Percentiles rank a stretch among this genome's conserved stretches.
Evolutionary conservation across 2,113 vertebrate genomes (phyloP).

Genomic region (Cettia cetti): DNA sequence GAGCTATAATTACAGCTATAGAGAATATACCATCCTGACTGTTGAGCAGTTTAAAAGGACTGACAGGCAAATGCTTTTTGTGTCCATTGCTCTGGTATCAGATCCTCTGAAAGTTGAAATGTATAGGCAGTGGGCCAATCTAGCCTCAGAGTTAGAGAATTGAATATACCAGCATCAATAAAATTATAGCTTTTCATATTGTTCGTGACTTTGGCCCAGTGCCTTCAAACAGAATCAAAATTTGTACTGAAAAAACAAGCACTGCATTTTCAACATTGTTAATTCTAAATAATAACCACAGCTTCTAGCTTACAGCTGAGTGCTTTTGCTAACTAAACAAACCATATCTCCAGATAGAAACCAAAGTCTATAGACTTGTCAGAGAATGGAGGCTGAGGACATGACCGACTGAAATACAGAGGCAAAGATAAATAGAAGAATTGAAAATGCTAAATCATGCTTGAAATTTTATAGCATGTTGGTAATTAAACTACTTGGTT

Average conservation of each 20-base stretch:
- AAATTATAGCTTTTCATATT: not conserved
- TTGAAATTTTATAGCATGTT: not conserved
- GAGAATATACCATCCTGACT: conserved; percentile 7
- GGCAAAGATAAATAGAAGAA: not conserved
- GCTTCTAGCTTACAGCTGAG: not conserved
- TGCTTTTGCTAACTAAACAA: not conserved
- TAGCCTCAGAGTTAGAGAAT: not conserved
- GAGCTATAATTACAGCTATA: conserved; percentile 43
- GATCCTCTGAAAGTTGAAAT: conserved; percentile 33
- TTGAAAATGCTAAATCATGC: not conserved
- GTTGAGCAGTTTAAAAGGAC: conserved; percentile 30
- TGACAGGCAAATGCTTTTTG: conserved; percentile 31
- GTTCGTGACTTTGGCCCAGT: not conserved
- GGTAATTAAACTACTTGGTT: not conserved
- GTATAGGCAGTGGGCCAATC: not conserved
- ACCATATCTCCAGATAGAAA: not conserved
- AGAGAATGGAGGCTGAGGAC: not conserved
- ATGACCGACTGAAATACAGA: not conserved
- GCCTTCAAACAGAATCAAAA: conserved; percentile 19
- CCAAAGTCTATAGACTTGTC: not conserved
- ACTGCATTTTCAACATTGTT: not conserved
- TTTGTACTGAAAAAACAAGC: not conserved
- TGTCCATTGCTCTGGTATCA: conserved; percentile 13
- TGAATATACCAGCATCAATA: not conserved
- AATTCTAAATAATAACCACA: not conserved